phyloP scores from a whole-genome alignment of 2,888 invertebrate genomes.

The Cephalotes varians region DNA sequence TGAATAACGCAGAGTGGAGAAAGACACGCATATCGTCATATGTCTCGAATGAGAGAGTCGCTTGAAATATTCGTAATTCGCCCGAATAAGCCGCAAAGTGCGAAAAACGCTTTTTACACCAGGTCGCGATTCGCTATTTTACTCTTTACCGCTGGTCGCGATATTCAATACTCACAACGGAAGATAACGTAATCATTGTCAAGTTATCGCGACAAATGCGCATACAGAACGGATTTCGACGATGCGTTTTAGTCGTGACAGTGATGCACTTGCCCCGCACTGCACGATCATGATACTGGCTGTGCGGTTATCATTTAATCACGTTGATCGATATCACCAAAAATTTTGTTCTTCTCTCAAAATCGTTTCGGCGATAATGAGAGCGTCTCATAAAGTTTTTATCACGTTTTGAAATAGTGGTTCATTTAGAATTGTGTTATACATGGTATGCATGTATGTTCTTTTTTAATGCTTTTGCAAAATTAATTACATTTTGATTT shows the following conservation, averaged over 20 bases:
- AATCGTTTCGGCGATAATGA: neutral
- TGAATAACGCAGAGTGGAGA: slow-evolving; percentile 22
- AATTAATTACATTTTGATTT: neutral
- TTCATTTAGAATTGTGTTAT: neutral
- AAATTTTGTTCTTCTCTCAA: neutral
- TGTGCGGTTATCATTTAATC: neutral
- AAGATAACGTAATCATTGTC: slow-evolving; percentile 55
- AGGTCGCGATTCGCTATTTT: neutral
- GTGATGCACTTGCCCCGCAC: neutral
- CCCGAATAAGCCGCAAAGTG: neutral
- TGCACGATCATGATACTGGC: neutral
- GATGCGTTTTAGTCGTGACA: neutral
- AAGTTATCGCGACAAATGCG: slow-evolving; percentile 13
- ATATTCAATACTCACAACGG: slow-evolving; percentile 19
- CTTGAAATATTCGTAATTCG: slow-evolving; percentile 3
- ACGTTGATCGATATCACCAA: neutral
- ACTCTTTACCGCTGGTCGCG: neutral
- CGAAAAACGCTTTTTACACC: neutral
- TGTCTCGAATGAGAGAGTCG: slow-evolving; percentile 17
- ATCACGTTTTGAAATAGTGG: neutral
- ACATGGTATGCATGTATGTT: neutral
- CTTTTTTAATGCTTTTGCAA: neutral
- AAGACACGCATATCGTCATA: slow-evolving; percentile 12
- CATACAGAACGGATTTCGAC: neutral
- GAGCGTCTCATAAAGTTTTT: neutral